These are phyloP conservation scores for Muscicapa comitata DNA, from an alignment of 2,797 vertebrate species.

Conservation along the genomic window DNA sequence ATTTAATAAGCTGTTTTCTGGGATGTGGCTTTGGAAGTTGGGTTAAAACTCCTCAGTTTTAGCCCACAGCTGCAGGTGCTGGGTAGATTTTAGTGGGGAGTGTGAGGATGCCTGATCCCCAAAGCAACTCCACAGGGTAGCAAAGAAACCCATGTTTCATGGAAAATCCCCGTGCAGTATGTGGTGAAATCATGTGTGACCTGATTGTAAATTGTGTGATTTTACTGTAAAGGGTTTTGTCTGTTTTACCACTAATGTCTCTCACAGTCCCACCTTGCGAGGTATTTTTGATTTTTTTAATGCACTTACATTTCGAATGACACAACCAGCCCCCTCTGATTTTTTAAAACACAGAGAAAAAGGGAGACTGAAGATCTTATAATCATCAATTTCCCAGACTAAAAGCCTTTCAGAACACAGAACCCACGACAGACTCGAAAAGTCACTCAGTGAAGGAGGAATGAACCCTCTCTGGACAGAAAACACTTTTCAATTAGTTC, in stretches of 20 bases:
- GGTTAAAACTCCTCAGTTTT: not conserved
- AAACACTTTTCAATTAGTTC: not conserved
- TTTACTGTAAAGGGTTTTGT: not conserved
- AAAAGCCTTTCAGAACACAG: not conserved
- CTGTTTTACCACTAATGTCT: not conserved
- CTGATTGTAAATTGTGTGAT: not conserved
- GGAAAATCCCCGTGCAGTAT: not conserved
- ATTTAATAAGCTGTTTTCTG: accelerated
- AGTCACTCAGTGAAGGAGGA: not conserved
- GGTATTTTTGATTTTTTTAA: not conserved
- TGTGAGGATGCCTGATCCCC: accelerated
- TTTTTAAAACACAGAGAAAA: not conserved
- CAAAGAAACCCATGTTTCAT: accelerated
- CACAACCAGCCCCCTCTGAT: not conserved
- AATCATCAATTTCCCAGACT: not conserved
- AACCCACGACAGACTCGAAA: accelerated
- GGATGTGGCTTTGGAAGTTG: not conserved
- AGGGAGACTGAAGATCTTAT: not conserved
- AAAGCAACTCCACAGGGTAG: accelerated
- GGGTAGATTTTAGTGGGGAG: not conserved
- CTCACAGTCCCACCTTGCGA: accelerated
- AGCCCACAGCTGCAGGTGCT: not conserved
- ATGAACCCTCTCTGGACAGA: not conserved
- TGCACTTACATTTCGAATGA: not conserved
- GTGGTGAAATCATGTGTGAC: not conserved